Evolutionary conservation across 2,797 vertebrate species (phyloP).

Genomic region (Acipenser transmontanus): DNA sequence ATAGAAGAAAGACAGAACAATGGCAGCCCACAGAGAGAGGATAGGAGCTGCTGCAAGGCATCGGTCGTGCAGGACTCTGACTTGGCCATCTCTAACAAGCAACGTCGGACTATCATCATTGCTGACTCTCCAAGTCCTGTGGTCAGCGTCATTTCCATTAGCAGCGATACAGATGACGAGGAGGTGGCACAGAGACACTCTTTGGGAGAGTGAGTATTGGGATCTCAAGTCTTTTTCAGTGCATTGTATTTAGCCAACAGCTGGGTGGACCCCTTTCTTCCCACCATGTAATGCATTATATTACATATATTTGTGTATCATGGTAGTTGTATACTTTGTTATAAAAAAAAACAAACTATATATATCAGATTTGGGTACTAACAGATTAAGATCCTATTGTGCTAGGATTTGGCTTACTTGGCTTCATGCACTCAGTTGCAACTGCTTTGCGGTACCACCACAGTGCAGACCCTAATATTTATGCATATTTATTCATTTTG

Average conservation of each 20-base stretch:
- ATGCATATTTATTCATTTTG: too few relatives aligned
- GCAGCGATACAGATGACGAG: conserved; percentile 87
- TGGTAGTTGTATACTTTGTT: too few relatives aligned
- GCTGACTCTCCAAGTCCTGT: conserved; percentile 79
- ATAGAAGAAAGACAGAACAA: conserved; percentile 59
- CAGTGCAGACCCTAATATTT: too few relatives aligned
- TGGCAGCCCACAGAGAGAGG: conserved; percentile 48
- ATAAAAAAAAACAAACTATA: too few relatives aligned
- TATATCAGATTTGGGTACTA: too few relatives aligned
- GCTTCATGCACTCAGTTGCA: too few relatives aligned
- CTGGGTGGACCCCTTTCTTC: neutral
- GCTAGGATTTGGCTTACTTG: too few relatives aligned
- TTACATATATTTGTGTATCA: too few relatives aligned
- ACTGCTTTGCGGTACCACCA: too few relatives aligned
- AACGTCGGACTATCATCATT: conserved; percentile 80
- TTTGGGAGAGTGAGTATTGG: conserved; percentile 75
- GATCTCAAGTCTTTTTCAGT: neutral
- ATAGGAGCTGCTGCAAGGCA: conserved; percentile 62
- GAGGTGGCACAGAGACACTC: conserved; percentile 67
- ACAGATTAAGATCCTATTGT: too few relatives aligned
- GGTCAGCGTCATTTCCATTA: conserved; percentile 91
- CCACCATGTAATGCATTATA: too few relatives aligned
- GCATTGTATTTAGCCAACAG: neutral
- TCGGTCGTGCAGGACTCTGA: conserved; percentile 58
- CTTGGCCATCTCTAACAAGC: conserved; percentile 60